Base-by-base conservation (phyloP, 2,888 invertebrate genomes). In the Diadegma fenestrale region DNA sequence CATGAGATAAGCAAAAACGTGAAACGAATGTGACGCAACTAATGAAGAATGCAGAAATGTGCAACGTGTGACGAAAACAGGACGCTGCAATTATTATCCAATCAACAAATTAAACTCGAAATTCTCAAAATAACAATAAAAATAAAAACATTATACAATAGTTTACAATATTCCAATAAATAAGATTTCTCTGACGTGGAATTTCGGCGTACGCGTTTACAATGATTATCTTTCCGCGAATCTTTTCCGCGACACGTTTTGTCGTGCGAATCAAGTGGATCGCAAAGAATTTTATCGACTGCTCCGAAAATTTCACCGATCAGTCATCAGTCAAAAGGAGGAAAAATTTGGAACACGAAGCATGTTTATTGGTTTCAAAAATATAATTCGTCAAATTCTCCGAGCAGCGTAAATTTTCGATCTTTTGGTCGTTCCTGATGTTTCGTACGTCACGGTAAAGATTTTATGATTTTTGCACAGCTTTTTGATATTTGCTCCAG, bases 31-130 rank as follows among this genome's bases (percentile, higher is more conserved):
- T 82, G 76, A 82, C 68, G 85, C 79, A 84, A 84, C 30, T 37
- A 48, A 10, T 30, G 41, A 48, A 68, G 73, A 71, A 81, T 80
- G 78, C 81, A 81, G 78, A 84, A 85, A 84, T 75, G 77, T 85
- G 54, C 58, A 63, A 45, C 61, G 30, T 26, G 54, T 33, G 41
- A 33, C 43, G 19, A 72, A 33, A 33, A 22, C 76, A 45, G 14
- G n/a, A 71, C 12, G 45, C 19, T 4, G 61, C 66, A 33, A 14
- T 10, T 41, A 43, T 37, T 22, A 7, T 26, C 14, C n/a, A 30
- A 75, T 63, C 63, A 75, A 75, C 61, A 79, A 75, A 75, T 79
- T 7, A 19, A 75, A 6, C 69, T 48, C 68, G 75, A 14, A 41
- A 72, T 58, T 2, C 19, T 54, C 30, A 54, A 41, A 54, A 48